phyloP scores from a whole-genome alignment of 2,888 invertebrate genomes.

The Tupiocoris notatus region DNA sequence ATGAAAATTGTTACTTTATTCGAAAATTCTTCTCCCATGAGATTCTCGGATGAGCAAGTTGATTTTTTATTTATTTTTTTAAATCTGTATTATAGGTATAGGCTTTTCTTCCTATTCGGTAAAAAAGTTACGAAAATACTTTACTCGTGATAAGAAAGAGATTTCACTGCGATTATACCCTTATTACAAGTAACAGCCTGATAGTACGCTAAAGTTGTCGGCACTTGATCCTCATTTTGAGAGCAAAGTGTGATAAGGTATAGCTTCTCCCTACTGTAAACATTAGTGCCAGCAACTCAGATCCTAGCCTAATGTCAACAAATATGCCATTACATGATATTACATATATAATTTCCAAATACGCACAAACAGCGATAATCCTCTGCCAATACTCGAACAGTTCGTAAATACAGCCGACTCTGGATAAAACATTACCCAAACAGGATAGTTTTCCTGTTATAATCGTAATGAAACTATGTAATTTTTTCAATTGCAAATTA shows the following conservation, averaged over 20 bases:
- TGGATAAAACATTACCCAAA: too few relatives aligned
- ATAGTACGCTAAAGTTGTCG: slow-evolving; percentile 33
- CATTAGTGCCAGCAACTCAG: slow-evolving; percentile 43
- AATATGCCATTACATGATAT: not conserved
- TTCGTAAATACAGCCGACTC: too few relatives aligned
- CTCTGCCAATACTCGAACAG: not conserved
- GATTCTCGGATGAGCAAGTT: slow-evolving; percentile 28
- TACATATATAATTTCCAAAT: slow-evolving; percentile 2
- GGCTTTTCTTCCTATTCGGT: slow-evolving; percentile 29
- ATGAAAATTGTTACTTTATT: not conserved
- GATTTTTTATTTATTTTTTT: slow-evolving; percentile 19
- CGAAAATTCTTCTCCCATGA: not conserved
- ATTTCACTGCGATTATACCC: slow-evolving; percentile 43
- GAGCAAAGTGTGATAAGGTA: slow-evolving; percentile 23
- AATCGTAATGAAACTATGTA: too few relatives aligned
- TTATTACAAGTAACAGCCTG: slow-evolving; percentile 47
- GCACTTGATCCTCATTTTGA: slow-evolving; percentile 24
- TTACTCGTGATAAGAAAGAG: slow-evolving; percentile 45
- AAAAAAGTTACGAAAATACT: slow-evolving; percentile 48
- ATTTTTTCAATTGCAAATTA: too few relatives aligned
- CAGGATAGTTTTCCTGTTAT: too few relatives aligned
- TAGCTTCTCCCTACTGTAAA: slow-evolving; percentile 8
- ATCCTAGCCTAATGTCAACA: slow-evolving; percentile 25
- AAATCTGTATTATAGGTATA: not conserved
- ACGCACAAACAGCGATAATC: not conserved